Base-by-base conservation (phyloP, 2,113 vertebrate species). In the Carettochelys insculpta region DNA sequence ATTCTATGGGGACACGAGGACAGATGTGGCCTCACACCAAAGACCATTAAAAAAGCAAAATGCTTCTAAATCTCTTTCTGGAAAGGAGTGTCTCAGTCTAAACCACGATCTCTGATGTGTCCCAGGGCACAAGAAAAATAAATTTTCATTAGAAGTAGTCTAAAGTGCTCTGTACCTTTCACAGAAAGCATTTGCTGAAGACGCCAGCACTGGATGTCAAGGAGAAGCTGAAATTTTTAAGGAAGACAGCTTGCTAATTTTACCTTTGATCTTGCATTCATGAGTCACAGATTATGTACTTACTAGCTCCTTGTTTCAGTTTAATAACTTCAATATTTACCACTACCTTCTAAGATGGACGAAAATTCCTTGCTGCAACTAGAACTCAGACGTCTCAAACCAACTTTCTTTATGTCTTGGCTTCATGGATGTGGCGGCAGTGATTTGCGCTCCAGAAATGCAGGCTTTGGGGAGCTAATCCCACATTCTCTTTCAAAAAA, bases 271-370 rank as follows among this genome's bases (percentile, higher is more conserved):
- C 77, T 45, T 77, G 71, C 73, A 53, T 56, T 41, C 65, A 20
- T 13, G 31, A 52, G 3, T 29, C 50, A 43, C 19, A 3, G 13
- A 41, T 45, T 54, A 34, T 4, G 17, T 10, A 3, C 2, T 11
- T 22, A 52, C 71, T 50, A 3, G 22, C 27, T 77, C 77, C 31
- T n/a, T 10, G 2, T 48, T 47, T 86, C n/a, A 76, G 38, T 53
- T 41, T 22, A 0, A 2, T 24, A 6, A 11, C 3, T 43, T 34
- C 0, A 9, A 45, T 17, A 1, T 16, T 20, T 0, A 2, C 34
- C 34, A 61, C 65, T n/a, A 10, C 16, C 27, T 79, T n/a, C 61
- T n/a, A 65, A 34, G 34, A n/a, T 17, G 61, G 61, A 65, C 54
- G 29, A 34, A n/a, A 17, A n/a, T n/a, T n/a, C 7, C 61, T 65